phyloP scores from a whole-genome alignment of 2,888 invertebrate species.

The Cryptocephalus moraei region DNA sequence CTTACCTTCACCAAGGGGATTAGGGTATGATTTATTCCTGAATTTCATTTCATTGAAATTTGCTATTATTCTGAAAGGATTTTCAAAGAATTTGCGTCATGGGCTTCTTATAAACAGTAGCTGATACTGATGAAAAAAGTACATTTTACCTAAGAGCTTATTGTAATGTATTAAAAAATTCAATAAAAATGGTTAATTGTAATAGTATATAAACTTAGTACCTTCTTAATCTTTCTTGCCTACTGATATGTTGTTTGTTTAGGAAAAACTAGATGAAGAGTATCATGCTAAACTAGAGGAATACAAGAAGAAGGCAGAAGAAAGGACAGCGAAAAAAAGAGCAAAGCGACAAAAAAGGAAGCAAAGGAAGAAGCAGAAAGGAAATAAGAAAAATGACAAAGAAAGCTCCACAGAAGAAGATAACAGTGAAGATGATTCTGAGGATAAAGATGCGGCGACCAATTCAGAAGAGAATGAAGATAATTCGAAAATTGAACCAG shows the following conservation, averaged over 20 bases:
- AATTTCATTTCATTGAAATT: no score
- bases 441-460: conserved; percentile 2
- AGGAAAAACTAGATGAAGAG: conserved; percentile 77
- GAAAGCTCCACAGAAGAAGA: conserved; percentile 11
- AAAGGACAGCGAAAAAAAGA: conserved; percentile 82
- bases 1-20: no score
- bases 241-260: conserved; percentile 16
- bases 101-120: background rate
- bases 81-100: no score
- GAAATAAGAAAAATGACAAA: conserved; percentile 11
- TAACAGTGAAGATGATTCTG: conserved; percentile 7
- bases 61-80: no score
- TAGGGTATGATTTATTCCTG: no score
- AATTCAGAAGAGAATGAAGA: background rate
- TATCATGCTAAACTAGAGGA: conserved; percentile 72
- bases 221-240: background rate
- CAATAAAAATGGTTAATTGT: no score
- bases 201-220: no score
- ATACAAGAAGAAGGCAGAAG: conserved; percentile 61
- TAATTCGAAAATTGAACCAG: background rate
- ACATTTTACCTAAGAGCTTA: background rate
- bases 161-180: background rate
- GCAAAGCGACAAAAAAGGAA: conserved; percentile 79
- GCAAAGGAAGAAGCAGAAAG: conserved; percentile 36
- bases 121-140: background rate